A percentile compares a stretch with the other conserved stretches of the same genome.
These are phyloP conservation scores for Cyclina sinensis DNA, from an alignment of 1,140 invertebrate species.

Conservation along the genomic window DNA sequence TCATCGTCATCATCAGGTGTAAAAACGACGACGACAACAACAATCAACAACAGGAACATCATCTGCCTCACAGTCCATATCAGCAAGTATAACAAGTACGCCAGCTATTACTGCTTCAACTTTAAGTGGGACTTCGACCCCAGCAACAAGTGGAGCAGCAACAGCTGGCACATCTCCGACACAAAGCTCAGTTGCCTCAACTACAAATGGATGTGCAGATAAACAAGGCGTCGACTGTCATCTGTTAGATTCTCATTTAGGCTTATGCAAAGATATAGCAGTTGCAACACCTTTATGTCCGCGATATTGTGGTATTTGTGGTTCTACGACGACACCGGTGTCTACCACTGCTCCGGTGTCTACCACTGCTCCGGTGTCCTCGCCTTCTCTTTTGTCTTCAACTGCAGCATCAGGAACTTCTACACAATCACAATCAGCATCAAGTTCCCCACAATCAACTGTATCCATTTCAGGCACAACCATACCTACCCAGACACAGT, in stretches of 20 bases:
- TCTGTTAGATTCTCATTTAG: constrained; percentile 3
- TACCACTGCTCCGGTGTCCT: neutral
- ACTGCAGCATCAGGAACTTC: too few species aligned
- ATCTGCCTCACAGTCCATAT: neutral
- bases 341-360: neutral
- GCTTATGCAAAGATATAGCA: constrained; percentile 1
- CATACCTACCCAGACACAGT: neutral
- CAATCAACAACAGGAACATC: neutral
- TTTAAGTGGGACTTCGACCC: neutral
- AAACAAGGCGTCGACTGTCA: constrained; percentile 29
- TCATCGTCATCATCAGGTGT: neutral
- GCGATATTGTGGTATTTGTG: constrained; percentile 39
- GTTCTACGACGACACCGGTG: neutral
- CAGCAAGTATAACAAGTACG: too few species aligned
- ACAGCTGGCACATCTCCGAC: neutral
- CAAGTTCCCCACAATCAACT: neutral
- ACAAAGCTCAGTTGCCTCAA: neutral
- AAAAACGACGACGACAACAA: too few species aligned
- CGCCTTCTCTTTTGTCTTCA: too few species aligned
- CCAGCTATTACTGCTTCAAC: neutral
- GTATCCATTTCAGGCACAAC: neutral
- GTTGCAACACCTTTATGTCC: constrained; percentile 12
- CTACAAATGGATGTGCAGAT: constrained; percentile 28
- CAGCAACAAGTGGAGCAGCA: neutral
- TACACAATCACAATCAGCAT: neutral